These are phyloP conservation scores for Orgyia antiqua DNA, from an alignment of 2,888 invertebrate species.

Conservation along the genomic window DNA sequence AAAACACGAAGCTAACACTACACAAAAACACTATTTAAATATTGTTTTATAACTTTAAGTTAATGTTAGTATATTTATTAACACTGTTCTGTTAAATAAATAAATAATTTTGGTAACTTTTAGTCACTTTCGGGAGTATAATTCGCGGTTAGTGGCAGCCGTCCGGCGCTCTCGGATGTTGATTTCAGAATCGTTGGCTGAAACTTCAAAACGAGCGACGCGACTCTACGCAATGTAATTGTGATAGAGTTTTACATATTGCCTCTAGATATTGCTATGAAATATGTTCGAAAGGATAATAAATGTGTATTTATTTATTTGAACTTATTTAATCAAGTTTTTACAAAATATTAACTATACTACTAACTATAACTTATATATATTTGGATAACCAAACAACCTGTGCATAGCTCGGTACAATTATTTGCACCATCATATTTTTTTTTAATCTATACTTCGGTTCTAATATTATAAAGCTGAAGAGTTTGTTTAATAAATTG, in stretches of 20 bases:
- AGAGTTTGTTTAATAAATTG: too few relatives aligned
- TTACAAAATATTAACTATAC: too few relatives aligned
- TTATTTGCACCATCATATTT: too few relatives aligned
- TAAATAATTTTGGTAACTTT: conserved; percentile 7
- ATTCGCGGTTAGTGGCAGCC: conserved; percentile 17
- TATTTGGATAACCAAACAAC: too few relatives aligned
- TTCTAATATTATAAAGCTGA: too few relatives aligned
- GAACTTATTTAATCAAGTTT: too few relatives aligned
- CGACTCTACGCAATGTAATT: conserved; percentile 13
- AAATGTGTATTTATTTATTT: too few relatives aligned
- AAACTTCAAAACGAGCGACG: conserved; percentile 27
- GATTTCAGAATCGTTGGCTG: conserved; percentile 34
- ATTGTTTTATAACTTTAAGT: conserved; percentile 1
- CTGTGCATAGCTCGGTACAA: too few relatives aligned
- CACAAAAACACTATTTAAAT: conserved; percentile 18
- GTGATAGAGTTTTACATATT: conserved; percentile 10
- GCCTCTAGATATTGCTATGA: too few relatives aligned
- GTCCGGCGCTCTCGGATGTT: conserved; percentile 35
- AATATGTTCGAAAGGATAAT: too few relatives aligned
- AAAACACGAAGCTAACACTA: conserved; percentile 17
- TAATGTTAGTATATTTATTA: conserved; percentile 1
- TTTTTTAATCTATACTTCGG: too few relatives aligned
- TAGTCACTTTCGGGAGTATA: conserved; percentile 9
- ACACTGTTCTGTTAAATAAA: background rate
- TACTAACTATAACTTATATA: too few relatives aligned